Evolutionary conservation across 2,888 invertebrate species (phyloP), one percentile per base, ranked within the genome.

Genomic region (Coremacera marginata): DNA sequence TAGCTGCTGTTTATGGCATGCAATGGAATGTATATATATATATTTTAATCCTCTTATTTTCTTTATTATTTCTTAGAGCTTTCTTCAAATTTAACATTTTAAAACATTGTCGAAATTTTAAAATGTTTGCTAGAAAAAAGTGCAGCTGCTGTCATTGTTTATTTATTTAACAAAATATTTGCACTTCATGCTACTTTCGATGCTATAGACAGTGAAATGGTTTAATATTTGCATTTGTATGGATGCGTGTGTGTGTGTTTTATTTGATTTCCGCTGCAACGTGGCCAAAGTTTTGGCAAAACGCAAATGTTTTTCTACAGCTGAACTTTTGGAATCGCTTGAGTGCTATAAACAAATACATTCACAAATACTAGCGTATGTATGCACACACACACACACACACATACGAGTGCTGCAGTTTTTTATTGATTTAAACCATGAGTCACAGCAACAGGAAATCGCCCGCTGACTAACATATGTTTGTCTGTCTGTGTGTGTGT

Each of bases 1-100:
- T 68, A 68, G 49, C 19, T 68, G 51, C 49, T 49, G 68, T 51
- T 68, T 68, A 27, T 51, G 68, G 22, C 68, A 14, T 68, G 14
- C 22, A 49, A 68, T 68, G 25, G 51, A 14, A 68, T 68, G 16
- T 44, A 44, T 44, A 44, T 44, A 68, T 68, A 31, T 44, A 44
- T 44, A 44, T 44, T 44, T 44, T 44, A 44, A 44, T 44, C 44
- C 44, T 44, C 44, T 44, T 44, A 44, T 44, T 44, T 44, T 44
- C 44, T 44, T 44, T 11, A 44, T 11, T 44, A 44, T 14, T 44
- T 44, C 44, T 44, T 11, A 44, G 11, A 44, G 44, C 44, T 31
- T 34, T 55, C 55, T 22, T 55, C 22, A 55, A 55, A 55, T 55
- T 55, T 3, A 19, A 22, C 55, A 44, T 44, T 1, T 11, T n/a